These are phyloP conservation scores for Drosophila setifemur DNA, from an alignment of 1,140 invertebrate genomes.

Conservation along the genomic window DNA sequence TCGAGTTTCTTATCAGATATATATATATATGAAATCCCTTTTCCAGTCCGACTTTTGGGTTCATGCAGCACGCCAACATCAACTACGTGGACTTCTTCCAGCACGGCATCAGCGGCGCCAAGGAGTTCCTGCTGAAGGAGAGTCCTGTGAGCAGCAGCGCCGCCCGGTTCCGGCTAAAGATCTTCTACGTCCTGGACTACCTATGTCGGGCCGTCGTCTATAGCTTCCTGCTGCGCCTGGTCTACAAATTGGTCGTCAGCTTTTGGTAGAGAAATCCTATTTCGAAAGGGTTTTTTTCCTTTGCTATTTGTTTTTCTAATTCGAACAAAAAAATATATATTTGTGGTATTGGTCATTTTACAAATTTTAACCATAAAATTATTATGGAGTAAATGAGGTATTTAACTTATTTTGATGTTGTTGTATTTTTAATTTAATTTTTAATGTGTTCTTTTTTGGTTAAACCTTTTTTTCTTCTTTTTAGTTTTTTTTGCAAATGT, in stretches of 20 bases:
- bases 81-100: conserved; percentile 83
- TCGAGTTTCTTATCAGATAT: background rate
- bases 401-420: no score
- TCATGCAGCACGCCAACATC: conserved; percentile 81
- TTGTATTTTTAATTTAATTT: no score
- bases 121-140: conserved; percentile 85
- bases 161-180: conserved; percentile 53
- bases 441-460: no score
- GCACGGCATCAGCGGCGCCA: conserved; percentile 84
- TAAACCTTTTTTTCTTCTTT: no score
- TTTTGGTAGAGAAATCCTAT: conserved; percentile 15
- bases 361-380: no score
- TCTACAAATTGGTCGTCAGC: conserved; percentile 31
- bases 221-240: conserved; percentile 38
- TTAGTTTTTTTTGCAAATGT: no score
- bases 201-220: conserved; percentile 49
- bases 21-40: background rate
- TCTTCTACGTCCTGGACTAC: conserved; percentile 60
- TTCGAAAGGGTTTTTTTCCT: background rate
- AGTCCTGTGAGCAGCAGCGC: conserved; percentile 81
- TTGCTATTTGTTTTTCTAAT: background rate
- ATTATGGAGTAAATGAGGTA: no score
- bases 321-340: background rate
- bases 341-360: no score
- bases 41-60: conserved; percentile 52